Conservation (phyloP, 2,888 invertebrate genomes). For the Augiades crinisus region DNA sequence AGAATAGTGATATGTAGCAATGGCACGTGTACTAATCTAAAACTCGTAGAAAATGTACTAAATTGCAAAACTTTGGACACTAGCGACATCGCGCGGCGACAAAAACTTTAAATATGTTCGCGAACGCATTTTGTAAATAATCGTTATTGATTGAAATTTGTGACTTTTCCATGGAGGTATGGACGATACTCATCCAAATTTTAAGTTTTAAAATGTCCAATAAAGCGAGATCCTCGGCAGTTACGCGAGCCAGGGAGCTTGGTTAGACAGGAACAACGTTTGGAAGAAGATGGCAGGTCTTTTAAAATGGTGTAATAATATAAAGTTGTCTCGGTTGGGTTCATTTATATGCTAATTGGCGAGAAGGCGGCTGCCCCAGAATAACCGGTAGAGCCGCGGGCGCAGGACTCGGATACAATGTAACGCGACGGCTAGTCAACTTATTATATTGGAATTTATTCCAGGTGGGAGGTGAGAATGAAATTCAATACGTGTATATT, state of each 20-base stretch:
- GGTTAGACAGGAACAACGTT: neutral
- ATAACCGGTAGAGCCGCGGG: slow-evolving; percentile 55
- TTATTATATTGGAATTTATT: slow-evolving; percentile 6
- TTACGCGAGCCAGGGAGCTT: slow-evolving; percentile 29
- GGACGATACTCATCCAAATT: no score
- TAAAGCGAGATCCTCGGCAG: slow-evolving; percentile 41
- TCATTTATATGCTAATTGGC: slow-evolving; percentile 78
- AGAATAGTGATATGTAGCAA: slow-evolving; percentile 39
- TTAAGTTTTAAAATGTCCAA: slow-evolving; percentile 54
- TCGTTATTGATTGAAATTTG: no score
- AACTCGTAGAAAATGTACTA: neutral
- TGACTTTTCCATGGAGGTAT: no score
- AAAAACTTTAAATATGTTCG: no score
- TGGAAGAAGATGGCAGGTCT: slow-evolving; percentile 41
- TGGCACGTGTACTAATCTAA: slow-evolving; percentile 28
- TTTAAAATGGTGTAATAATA: slow-evolving; percentile 52
- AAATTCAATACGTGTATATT: neutral
- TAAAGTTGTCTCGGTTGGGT: slow-evolving; percentile 73
- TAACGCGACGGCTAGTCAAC: neutral
- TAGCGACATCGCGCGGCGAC: neutral
- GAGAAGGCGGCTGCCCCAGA: slow-evolving; percentile 60
- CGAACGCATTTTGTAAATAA: no score
- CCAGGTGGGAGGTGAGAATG: neutral
- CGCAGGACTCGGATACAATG: slow-evolving; percentile 16
- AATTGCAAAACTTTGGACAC: neutral